Evolutionary conservation across 1,140 invertebrate species (phyloP), one percentile per base, ranked within the genome.

Genomic region (Ganaspis sp.): DNA sequence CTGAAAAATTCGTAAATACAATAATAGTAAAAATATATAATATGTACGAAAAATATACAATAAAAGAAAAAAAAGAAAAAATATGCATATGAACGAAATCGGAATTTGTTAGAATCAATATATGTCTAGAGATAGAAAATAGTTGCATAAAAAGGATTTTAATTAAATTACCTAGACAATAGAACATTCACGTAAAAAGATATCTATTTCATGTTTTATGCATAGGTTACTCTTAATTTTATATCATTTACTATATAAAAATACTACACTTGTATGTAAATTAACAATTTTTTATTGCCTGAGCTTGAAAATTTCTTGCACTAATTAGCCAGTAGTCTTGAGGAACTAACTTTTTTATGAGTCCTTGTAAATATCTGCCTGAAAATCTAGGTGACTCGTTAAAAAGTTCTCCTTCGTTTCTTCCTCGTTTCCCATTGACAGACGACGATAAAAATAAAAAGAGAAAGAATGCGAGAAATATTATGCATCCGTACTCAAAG

Each of bases 371-470:
- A n/a, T 34, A n/a, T 64, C 58, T n/a, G 15, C n/a, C 58, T 64
- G 58, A 64, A 64, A 64, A 64, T 64, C 58, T 64, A 64, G 26
- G 26, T 64, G 58, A 64, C 15, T 64, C 58, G 15, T 64, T 29
- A 29, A 64, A 34, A 64, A 29, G 4, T 64, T 64, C 58, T 64
- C 58, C 23, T 64, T 64, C 58, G 15, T 6, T 29, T 64, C 23
- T 26, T 64, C 58, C 11, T 15, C 23, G 1, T 29, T 12, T 64
- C n/a, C 3, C 23, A 29, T 64, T 64, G 23, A 64, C 26, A 64
- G 21, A 8, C 15, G 23, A 29, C 11, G 58, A n/a, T 64, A 29
- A 64, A 34, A 64, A 64, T 64, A 64, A 64, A 34, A 6, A 6
- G 11, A 29, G 29, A 11, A n/a, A n/a, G n/a, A n/a, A n/a, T n/a